These are phyloP conservation scores for Vicugna pacos DNA, from an alignment of 2,113 vertebrate species.

Conservation along the genomic window DNA sequence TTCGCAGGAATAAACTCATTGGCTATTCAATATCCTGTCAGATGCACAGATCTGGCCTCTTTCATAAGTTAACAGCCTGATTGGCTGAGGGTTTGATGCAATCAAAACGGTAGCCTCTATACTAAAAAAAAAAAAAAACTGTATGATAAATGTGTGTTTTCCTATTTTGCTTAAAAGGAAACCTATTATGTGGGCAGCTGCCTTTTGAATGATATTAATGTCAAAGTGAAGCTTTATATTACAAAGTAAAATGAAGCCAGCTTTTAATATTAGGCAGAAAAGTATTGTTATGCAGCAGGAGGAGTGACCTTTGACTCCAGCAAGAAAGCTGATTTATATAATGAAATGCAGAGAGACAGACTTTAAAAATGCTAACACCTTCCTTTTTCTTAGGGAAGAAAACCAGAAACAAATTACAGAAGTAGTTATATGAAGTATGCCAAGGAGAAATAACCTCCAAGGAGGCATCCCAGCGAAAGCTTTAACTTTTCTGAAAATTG, in stretches of 20 bases:
- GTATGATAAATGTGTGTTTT: slow-evolving; percentile 89
- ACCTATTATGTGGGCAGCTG: slow-evolving; percentile 88
- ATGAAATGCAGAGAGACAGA: slow-evolving; percentile 83
- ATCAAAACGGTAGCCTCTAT: slow-evolving; percentile 83
- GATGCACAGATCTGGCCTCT: slow-evolving; percentile 72
- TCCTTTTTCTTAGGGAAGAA: slow-evolving; percentile 81
- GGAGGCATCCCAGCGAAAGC: slow-evolving; percentile 55
- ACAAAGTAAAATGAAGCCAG: slow-evolving; percentile 88
- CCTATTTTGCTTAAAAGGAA: slow-evolving; percentile 88
- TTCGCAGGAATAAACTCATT: slow-evolving; percentile 69
- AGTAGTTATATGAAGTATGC: slow-evolving; percentile 57
- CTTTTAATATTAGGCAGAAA: slow-evolving; percentile 87
- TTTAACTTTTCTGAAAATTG: slow-evolving; percentile 68
- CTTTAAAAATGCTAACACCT: slow-evolving; percentile 87
- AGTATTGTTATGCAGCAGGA: slow-evolving; percentile 88
- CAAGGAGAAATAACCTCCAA: slow-evolving; percentile 68
- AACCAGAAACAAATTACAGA: slow-evolving; percentile 82
- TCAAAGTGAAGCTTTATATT: slow-evolving; percentile 85
- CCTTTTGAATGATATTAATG: slow-evolving; percentile 88
- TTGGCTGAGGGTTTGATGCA: slow-evolving; percentile 84
- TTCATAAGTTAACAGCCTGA: slow-evolving; percentile 81
- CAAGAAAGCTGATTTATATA: slow-evolving; percentile 88
- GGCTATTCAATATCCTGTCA: slow-evolving; percentile 76
- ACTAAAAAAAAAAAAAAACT: slow-evolving; percentile 78
- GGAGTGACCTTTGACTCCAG: slow-evolving; percentile 87